Base-by-base conservation (phyloP, 2,888 invertebrate genomes). In the Protodeltote pygarga region DNA sequence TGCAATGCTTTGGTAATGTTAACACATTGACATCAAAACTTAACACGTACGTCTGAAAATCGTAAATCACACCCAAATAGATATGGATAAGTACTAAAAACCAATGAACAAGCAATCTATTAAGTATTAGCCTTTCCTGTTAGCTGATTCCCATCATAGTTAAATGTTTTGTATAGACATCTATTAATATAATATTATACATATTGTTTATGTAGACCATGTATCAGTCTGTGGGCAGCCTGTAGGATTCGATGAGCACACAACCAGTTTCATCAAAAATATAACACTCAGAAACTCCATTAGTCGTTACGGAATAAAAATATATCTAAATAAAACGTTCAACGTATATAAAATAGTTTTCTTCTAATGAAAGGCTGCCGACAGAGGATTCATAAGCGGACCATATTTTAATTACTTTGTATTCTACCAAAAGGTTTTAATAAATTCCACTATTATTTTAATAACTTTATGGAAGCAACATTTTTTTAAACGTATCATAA, bases 391-490 rank as follows among this genome's bases (percentile, higher is more conserved):
- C 46, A 48, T 59, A 77, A 73, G 73, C 71, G 58, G 66, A 59
- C 48, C 27, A 48, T 68, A 65, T 63, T 60, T 66, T 59, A 50
- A 72, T 71, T 68, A 53, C 59, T 64, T 52, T 65, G 63, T 77
- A 71, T 71, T 67, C 78, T 80, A 81, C 71, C 63, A 77, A 72
- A 79, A 72, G 67, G 65, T 70, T 77, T 63, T 67, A 24, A 63
- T 76, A 77, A 75, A 75, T 75, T 75, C 81, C 75, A 77, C 73
- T 85, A 80, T 80, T 77, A 71, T 67, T 75, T 77, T 77, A 73
- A 78, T 79, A 78, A 77, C 71, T 80, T 76, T 82, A 82, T 89
- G 91, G 90, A 91, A 91, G 90, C 91, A 86, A 89, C 83, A 81
- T 47, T 85, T 84, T 59, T 85, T 81, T 85, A 83, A 77, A 87